A percentile compares a stretch with the other conserved stretches of the same genome.
Conservation (phyloP, 2,113 vertebrate genomes). For the Rhegmatorhina hoffmannsi region DNA sequence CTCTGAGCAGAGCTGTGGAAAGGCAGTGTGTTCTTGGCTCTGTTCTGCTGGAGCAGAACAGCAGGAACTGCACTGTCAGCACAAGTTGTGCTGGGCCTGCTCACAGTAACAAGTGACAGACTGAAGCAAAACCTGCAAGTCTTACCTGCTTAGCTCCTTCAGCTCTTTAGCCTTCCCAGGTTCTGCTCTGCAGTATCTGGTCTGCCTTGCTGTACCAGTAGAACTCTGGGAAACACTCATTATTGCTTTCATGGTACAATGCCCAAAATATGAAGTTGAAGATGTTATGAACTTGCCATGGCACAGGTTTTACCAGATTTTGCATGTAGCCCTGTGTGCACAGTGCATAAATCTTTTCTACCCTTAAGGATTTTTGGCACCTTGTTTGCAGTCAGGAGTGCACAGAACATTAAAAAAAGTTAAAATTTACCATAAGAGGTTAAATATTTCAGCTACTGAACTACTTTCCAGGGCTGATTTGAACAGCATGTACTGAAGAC, state of each 20-base stretch:
- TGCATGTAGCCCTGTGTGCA: not conserved
- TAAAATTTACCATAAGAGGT: conserved; percentile 20
- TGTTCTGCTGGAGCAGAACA: not conserved
- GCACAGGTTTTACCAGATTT: not conserved
- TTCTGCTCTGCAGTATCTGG: not conserved
- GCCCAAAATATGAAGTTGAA: not conserved
- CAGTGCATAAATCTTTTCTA: not conserved
- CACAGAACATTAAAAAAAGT: not conserved
- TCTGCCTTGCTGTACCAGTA: not conserved
- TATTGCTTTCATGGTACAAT: accelerated
- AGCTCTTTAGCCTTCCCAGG: not conserved
- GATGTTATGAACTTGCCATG: not conserved
- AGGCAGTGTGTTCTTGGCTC: not conserved
- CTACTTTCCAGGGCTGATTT: not conserved
- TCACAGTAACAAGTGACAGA: accelerated
- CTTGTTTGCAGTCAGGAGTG: not conserved
- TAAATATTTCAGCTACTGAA: conserved; percentile 35
- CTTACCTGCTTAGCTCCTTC: not conserved
- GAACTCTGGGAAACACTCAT: accelerated
- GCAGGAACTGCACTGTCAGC: not conserved
- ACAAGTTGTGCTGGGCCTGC: not conserved
- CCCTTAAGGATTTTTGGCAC: not conserved
- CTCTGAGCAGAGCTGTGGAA: not conserved
- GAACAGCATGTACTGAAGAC: not conserved
- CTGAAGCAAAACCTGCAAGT: not conserved